A percentile compares a stretch with the other conserved stretches of the same genome.
phyloP scores from a whole-genome alignment of 2,113 vertebrate genomes.

The Myodes glareolus region DNA sequence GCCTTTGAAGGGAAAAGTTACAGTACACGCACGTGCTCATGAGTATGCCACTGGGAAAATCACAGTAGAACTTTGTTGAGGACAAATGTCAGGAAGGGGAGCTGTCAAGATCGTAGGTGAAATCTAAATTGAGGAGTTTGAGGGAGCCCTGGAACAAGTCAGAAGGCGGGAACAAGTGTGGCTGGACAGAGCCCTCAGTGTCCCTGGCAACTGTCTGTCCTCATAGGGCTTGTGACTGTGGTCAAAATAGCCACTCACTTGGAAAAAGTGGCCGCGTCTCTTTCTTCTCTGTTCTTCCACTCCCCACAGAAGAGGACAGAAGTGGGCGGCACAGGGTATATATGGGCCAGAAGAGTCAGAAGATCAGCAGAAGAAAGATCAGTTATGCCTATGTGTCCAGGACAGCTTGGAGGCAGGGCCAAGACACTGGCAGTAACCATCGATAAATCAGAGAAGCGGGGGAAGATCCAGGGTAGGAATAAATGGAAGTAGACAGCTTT shows the following conservation, averaged over 20 bases:
- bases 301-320: background rate
- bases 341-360: background rate
- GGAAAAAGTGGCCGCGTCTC: accelerated
- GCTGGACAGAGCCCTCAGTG: accelerated
- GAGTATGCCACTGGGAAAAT: background rate
- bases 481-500: accelerated
- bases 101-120: too few species aligned
- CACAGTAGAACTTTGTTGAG: background rate
- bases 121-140: background rate
- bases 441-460: background rate
- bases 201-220: background rate
- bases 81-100: too few species aligned
- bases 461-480: background rate
- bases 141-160: background rate
- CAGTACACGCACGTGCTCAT: too few species aligned
- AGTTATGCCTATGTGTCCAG: background rate
- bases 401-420: background rate
- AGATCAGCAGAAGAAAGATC: accelerated
- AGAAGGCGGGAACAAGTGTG: background rate
- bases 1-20: background rate
- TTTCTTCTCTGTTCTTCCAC: background rate
- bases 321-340: accelerated
- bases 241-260: background rate
- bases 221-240: accelerated
- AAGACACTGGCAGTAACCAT: too few species aligned